Base-by-base conservation (phyloP, 1,140 invertebrate genomes). In the Drosophila murphyi region DNA sequence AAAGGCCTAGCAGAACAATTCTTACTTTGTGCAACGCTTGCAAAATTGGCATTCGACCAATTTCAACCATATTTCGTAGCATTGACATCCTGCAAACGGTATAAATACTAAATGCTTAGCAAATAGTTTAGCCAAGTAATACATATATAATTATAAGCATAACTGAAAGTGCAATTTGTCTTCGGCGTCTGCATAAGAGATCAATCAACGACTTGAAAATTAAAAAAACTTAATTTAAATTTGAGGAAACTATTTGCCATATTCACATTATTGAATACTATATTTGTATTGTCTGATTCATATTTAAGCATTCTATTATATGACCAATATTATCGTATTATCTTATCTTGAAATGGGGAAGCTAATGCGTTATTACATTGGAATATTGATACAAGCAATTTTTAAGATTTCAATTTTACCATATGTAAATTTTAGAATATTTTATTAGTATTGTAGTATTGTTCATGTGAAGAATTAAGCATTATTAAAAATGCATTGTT, bases 111-210 rank as follows among this genome's bases (percentile, higher is more conserved):
- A 51, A 56, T 43, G 28, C 37, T 29, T 12, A 10, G 12, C 31
- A 52, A 52, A 52, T 34, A n/a, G 31, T 61, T 35, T 12, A 34
- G 48, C 67, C 48, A 64, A 71, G 69, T 71, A 71, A 70, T 55
- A 43, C 10, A 41, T 7, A n/a, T n/a, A 62, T 52, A 65, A 72
- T 61, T 52, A 43, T 47, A 69, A 41, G 55, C 67, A 54, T 70
- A 70, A 62, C 43, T 56, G 68, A 62, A 71, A 48, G 35, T 71
- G 51, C 29, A 55, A 71, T 67, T 57, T 57, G 28, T 71, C 31
- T 52, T 31, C 12, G 32, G 51, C 29, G 10, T 51, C 31, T 32
- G 6, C 10, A 5, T 52, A n/a, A 2, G 10, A 52, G 51, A 52
- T 50, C 48, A 50, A 50, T 4, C 29, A 50, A 29, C 48, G 31